Conservation (phyloP, 2,113 vertebrate species). For the Bubo blakistoni region DNA sequence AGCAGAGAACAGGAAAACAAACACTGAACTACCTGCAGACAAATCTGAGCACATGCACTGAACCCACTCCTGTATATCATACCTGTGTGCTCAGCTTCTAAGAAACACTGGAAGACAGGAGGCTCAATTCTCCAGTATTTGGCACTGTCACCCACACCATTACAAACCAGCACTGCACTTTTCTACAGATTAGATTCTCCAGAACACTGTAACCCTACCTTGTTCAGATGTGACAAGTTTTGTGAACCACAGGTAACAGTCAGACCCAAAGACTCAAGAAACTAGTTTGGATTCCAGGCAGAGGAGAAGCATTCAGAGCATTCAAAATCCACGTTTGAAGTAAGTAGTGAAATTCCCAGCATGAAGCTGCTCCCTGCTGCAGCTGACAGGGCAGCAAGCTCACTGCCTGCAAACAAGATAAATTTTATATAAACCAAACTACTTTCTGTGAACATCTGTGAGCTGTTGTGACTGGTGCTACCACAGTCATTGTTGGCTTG, state of each 20-base stretch:
- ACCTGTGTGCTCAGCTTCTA: not conserved
- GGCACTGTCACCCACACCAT: accelerated
- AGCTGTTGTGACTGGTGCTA: not conserved
- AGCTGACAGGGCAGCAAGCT: not conserved
- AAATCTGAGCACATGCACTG: not conserved
- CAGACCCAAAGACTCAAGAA: not conserved
- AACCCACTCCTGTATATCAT: not conserved
- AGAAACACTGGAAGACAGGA: not conserved
- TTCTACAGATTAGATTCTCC: not conserved
- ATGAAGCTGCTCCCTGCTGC: not conserved
- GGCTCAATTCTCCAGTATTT: not conserved
- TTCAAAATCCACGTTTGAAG: not conserved
- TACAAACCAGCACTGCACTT: accelerated
- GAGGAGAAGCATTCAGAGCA: not conserved
- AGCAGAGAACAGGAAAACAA: not conserved
- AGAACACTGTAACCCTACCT: not conserved
- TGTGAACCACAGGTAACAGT: not conserved
- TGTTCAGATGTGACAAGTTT: not conserved
- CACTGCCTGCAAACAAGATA: not conserved
- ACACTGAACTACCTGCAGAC: not conserved
- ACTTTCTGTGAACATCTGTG: not conserved
- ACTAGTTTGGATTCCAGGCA: not conserved
- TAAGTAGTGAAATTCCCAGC: not conserved
- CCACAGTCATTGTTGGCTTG: not conserved
- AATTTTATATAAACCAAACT: not conserved